These are phyloP conservation scores for Morpho helenor DNA, from an alignment of 2,888 invertebrate genomes.

Conservation along the genomic window DNA sequence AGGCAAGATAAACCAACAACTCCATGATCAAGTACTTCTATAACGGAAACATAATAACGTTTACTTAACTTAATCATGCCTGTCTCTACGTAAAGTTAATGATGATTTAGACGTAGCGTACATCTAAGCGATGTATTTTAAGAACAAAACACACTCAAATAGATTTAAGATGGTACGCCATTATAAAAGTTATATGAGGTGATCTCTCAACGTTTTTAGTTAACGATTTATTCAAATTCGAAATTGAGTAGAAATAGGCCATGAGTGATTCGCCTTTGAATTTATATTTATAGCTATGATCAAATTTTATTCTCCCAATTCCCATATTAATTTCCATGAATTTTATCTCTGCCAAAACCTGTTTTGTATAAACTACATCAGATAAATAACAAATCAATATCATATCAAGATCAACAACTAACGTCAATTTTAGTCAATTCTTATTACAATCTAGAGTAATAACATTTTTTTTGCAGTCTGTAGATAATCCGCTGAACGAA, in stretches of 20 bases:
- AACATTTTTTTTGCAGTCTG: background rate
- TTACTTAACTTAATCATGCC: constrained; percentile 18
- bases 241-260: too few relatives aligned
- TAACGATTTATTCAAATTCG: too few relatives aligned
- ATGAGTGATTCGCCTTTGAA: too few relatives aligned
- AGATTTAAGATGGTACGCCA: too few relatives aligned
- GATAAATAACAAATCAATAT: constrained; percentile 13
- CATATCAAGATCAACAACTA: constrained; percentile 7
- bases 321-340: constrained; percentile 14
- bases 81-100: background rate
- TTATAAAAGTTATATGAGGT: too few relatives aligned
- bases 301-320: background rate
- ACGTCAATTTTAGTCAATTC: background rate
- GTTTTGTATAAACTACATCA: constrained; percentile 1
- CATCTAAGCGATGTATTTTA: too few relatives aligned
- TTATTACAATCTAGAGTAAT: background rate
- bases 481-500: constrained; percentile 1
- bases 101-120: background rate
- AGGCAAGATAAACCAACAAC: constrained; percentile 25
- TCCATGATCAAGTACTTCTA: constrained; percentile 21
- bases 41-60: constrained; percentile 22
- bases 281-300: background rate
- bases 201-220: too few relatives aligned
- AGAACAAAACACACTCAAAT: too few relatives aligned
- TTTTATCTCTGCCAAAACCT: constrained; percentile 12